Conservation (phyloP, 2,113 vertebrate genomes). For the Pseudonaja textilis region DNA sequence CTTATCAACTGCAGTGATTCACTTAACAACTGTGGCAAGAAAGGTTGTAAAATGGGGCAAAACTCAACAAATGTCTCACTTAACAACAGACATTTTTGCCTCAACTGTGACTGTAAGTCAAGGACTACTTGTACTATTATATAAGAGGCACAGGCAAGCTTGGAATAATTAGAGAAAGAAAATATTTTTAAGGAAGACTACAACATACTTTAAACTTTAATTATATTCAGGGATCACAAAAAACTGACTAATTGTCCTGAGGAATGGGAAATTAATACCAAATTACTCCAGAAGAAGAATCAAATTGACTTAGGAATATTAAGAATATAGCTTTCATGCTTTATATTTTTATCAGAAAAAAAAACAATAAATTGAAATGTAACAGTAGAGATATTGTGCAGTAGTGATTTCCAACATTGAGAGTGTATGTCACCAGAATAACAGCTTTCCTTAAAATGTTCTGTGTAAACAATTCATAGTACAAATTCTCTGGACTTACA, state of each 20-base stretch:
- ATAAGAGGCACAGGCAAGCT: background rate
- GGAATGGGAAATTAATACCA: background rate
- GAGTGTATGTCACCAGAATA: background rate
- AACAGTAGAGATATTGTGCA: background rate
- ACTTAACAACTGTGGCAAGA: background rate
- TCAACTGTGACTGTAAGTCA: background rate
- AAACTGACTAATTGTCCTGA: background rate
- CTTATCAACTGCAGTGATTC: background rate
- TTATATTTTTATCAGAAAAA: background rate
- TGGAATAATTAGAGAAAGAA: background rate
- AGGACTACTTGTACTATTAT: background rate
- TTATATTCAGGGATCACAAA: background rate
- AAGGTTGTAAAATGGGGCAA: background rate
- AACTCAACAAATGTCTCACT: background rate
- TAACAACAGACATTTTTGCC: background rate
- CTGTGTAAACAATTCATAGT: background rate
- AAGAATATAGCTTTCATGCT: background rate
- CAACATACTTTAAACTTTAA: background rate
- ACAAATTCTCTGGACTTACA: background rate
- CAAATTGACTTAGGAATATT: background rate
- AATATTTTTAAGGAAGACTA: background rate
- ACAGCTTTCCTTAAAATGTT: background rate
- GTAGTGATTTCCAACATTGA: background rate
- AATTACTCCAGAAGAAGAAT: background rate
- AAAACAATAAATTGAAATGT: background rate